Evolutionary conservation across 2,888 invertebrate genomes (phyloP), one percentile per base, ranked within the genome.

Genomic region (Euplexia lucipara): DNA sequence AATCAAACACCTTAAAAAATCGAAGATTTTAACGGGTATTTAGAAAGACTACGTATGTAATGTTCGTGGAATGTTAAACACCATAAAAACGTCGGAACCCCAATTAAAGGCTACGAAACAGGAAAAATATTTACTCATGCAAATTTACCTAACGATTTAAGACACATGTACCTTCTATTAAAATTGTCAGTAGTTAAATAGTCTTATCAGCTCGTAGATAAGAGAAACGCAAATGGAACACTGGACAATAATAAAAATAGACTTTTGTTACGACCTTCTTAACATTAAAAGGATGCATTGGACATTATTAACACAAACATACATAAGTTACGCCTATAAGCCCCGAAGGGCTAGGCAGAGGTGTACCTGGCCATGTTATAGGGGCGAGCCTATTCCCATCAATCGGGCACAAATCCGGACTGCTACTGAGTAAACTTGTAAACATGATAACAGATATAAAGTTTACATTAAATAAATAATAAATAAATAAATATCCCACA

Each of bases 161-260:
- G 47, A 45, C 54, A 68, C 58, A 45, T 51, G 20, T 64, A 64
- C 49, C 26, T 52, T 47, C 44, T 39, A 72, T 30, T 52, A 42
- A 64, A 53, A 72, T 72, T 68, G 63, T 63, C 56, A 64, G 32
- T 67, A 44, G 51, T 61, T 76, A 49, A 64, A 54, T 65, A 68
- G 45, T 57, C 51, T 72, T 77, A 77, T 68, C 73, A 51, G 66
- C 44, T 42, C 48, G 47, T n/a, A 72, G 77, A 77, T 76, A 76
- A 62, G 56, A 8, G 42, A 48, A 54, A 60, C 12, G 37, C n/a
- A 48, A 47, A 42, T 52, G 41, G 30, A 1, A 30, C 7, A 20
- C 42, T 63, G 42, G 52, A 39, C 32, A 44, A 14, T 44, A 12
- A 16, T 39, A 51, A 22, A 20, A 35, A 48, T 53, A n/a, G n/a